Evolutionary conservation across 2,888 invertebrate species (phyloP).

Genomic region (Rhabditoides inermis): DNA sequence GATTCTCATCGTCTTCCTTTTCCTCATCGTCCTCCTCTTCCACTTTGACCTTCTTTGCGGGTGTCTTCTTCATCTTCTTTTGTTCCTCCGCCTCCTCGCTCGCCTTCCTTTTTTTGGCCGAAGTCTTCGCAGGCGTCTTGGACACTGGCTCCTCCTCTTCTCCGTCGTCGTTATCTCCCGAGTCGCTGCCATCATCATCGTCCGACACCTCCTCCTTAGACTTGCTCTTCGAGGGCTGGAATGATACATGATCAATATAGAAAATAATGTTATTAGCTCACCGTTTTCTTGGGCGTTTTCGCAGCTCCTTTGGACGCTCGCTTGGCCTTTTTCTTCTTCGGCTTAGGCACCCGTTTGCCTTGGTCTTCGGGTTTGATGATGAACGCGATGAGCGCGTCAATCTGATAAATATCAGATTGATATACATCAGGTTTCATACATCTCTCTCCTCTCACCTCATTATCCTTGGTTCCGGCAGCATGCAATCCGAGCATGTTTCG

Average conservation of each 20-base stretch:
- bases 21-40: background rate
- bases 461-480: background rate
- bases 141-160: no score
- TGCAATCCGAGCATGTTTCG: background rate
- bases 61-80: background rate
- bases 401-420: background rate
- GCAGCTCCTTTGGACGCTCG: background rate
- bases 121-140: background rate
- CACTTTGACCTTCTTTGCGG: background rate
- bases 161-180: no score
- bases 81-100: background rate
- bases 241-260: no score
- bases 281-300: background rate
- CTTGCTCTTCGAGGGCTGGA: no score
- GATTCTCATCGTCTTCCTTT: background rate
- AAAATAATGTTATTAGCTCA: no score
- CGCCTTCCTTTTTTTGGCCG: background rate
- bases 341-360: background rate
- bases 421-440: background rate
- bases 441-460: background rate
- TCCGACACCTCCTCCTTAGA: no score
- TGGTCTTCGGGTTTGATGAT: background rate
- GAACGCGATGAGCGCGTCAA: background rate
- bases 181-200: no score
- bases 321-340: background rate